Evolutionary conservation across 2,797 vertebrate species (phyloP).

Genomic region (Lutra lutra): DNA sequence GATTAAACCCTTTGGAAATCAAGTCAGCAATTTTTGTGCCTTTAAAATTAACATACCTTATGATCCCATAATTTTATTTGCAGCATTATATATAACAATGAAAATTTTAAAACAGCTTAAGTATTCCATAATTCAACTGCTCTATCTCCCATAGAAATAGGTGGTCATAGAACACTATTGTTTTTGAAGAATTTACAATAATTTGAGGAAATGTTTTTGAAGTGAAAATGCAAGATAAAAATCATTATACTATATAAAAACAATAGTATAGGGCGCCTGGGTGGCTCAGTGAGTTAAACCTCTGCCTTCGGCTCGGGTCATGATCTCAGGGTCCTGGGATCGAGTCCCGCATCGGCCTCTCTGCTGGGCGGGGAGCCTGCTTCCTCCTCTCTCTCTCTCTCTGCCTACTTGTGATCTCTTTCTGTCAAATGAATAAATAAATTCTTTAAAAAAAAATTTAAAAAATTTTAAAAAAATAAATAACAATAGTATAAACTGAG

Average conservation of each 20-base stretch:
- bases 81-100: background rate
- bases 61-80: constrained; percentile 31
- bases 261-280: background rate
- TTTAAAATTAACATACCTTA: constrained; percentile 43
- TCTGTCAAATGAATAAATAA: no score
- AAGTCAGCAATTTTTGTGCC: background rate
- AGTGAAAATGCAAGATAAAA: constrained; percentile 9
- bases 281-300: no score
- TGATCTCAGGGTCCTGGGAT: no score
- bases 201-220: constrained; percentile 58
- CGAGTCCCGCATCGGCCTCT: no score
- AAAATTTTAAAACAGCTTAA: constrained; percentile 25
- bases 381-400: no score
- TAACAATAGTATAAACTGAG: background rate
- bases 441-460: no score
- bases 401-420: no score
- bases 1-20: background rate
- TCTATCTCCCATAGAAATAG: background rate
- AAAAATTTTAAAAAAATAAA: no score
- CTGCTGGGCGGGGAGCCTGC: no score
- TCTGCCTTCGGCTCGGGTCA: no score
- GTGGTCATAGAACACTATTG: background rate
- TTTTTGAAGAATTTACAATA: constrained; percentile 48
- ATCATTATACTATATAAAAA: background rate
- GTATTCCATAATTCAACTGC: constrained; percentile 39